These are phyloP conservation scores for Amblyopsis hoosieri DNA, from an alignment of 2,797 vertebrate species.

Conservation along the genomic window DNA sequence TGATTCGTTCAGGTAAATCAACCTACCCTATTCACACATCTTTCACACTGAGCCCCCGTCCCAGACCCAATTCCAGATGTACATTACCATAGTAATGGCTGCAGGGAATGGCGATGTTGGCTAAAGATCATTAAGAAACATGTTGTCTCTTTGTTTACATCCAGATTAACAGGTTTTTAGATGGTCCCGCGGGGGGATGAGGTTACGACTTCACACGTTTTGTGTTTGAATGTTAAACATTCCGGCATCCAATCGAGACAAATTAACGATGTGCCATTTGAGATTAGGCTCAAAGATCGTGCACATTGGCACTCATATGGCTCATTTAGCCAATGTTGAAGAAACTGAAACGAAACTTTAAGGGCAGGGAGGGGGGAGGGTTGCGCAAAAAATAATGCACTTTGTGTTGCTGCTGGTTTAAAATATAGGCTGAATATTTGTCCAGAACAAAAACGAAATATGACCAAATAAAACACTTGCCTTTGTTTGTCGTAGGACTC, in stretches of 20 bases:
- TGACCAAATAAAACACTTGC: too few species aligned
- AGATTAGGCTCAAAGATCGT: neutral
- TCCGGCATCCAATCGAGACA: constrained; percentile 44
- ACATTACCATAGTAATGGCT: constrained; percentile 67
- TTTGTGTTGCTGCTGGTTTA: too few species aligned
- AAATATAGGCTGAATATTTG: too few species aligned
- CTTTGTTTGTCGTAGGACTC: too few species aligned
- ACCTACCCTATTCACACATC: neutral
- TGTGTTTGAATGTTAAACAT: constrained; percentile 49
- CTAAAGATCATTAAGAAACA: constrained; percentile 57
- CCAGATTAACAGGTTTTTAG: constrained; percentile 71
- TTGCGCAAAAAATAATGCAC: too few species aligned
- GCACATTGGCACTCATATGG: neutral
- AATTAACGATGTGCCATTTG: constrained; percentile 35
- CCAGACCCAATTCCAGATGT: constrained; percentile 24
- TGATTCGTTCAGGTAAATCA: too few species aligned
- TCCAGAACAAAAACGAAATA: too few species aligned
- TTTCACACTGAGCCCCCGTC: neutral
- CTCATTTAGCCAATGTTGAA: neutral
- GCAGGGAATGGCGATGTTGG: constrained; percentile 20
- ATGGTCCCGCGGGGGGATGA: constrained; percentile 46
- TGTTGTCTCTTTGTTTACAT: constrained; percentile 63
- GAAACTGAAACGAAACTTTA: constrained; percentile 31
- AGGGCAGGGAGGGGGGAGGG: neutral
- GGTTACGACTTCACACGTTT: constrained; percentile 50